phyloP scores from a whole-genome alignment of 2,888 invertebrate genomes.

The Neuroscelio doddi region DNA sequence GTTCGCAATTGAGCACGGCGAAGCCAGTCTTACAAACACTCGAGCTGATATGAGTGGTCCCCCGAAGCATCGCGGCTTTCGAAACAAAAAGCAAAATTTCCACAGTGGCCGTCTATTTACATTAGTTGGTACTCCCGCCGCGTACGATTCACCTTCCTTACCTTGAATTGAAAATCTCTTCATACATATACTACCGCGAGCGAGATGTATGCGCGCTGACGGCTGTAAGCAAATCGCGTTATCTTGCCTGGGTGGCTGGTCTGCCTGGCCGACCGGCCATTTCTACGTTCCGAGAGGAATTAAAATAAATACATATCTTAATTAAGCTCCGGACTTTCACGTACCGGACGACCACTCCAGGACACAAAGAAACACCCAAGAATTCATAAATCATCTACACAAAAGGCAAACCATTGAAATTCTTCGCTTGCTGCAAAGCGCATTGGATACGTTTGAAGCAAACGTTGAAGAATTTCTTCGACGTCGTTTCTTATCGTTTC shows the following conservation, averaged over 20 bases:
- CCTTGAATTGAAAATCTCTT: conserved; percentile 67
- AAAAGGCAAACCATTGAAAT: background rate
- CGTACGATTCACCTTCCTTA: conserved; percentile 58
- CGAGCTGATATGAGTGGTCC: conserved; percentile 52
- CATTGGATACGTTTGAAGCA: no score
- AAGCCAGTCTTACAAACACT: conserved; percentile 43
- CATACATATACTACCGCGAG: conserved; percentile 49
- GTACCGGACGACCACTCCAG: conserved; percentile 54
- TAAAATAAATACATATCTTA: conserved; percentile 72
- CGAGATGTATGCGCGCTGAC: conserved; percentile 58
- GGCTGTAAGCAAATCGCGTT: conserved; percentile 69
- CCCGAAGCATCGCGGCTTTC: conserved; percentile 39
- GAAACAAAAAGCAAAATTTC: conserved; percentile 55
- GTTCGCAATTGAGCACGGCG: conserved; percentile 48
- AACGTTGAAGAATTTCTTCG: background rate
- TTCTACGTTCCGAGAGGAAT: conserved; percentile 64
- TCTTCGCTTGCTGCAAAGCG: no score
- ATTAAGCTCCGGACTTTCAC: conserved; percentile 64
- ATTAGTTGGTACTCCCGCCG: conserved; percentile 52
- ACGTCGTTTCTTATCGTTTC: background rate
- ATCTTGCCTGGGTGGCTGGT: conserved; percentile 58
- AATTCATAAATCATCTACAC: no score
- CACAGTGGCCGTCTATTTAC: conserved; percentile 51
- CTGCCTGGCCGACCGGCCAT: conserved; percentile 55
- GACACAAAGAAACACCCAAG: conserved; percentile 33